A percentile compares a stretch with the other conserved stretches of the same genome.
These are phyloP conservation scores for Lepidochitona cinerea DNA, from an alignment of 2,888 invertebrate genomes.

Conservation along the genomic window DNA sequence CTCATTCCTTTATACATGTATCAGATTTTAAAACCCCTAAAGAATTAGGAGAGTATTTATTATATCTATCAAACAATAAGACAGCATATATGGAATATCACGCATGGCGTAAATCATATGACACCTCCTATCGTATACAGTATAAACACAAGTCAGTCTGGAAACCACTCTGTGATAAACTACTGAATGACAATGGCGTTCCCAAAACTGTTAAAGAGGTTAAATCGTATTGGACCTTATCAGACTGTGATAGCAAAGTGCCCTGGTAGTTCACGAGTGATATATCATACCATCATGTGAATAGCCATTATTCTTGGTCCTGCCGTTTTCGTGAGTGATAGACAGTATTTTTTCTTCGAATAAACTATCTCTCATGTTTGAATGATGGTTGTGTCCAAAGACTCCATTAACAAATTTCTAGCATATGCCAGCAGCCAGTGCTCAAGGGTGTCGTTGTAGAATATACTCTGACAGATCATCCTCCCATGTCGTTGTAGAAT, in stretches of 20 bases:
- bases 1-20: not conserved
- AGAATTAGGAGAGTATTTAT: not conserved
- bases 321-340: too few relatives aligned
- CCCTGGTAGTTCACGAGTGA: not conserved
- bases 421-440: too few relatives aligned
- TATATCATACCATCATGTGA: too few relatives aligned
- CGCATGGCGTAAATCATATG: not conserved
- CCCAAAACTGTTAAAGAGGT: not conserved
- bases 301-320: too few relatives aligned
- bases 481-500: too few relatives aligned
- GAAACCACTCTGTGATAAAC: not conserved
- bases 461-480: too few relatives aligned
- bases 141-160: not conserved
- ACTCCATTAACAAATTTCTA: too few relatives aligned
- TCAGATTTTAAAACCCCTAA: not conserved
- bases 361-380: too few relatives aligned
- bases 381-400: too few relatives aligned
- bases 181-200: not conserved
- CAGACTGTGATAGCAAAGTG: not conserved
- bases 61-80: not conserved
- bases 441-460: too few relatives aligned
- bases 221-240: not conserved
- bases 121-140: not conserved
- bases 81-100: constrained; percentile 4
- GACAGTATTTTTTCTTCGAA: too few relatives aligned